Base-by-base conservation (phyloP, 2,797 vertebrate species). In the Rhinatrema bivittatum region DNA sequence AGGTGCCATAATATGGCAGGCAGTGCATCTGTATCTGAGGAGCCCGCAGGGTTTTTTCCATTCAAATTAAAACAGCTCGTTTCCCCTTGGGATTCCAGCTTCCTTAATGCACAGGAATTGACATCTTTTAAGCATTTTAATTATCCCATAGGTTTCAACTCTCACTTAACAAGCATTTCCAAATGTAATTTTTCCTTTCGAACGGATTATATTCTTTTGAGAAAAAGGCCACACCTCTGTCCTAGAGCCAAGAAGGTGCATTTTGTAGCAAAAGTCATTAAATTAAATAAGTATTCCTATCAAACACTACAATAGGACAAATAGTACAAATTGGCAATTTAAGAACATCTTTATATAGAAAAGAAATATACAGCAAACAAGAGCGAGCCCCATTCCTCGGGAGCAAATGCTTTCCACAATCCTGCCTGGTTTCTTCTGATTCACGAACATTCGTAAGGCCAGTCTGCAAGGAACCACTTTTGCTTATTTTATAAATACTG, bases 201-300 rank as follows among this genome's bases (percentile, higher is more conserved):
- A n/a, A n/a, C n/a, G n/a, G n/a, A n/a, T n/a, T n/a, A n/a, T n/a
- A n/a, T n/a, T 21, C 20, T 20, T 21, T 28, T 20, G 25, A 20
- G 19, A 38, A 16, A 38, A 15, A n/a, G 25, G 36, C 36, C 2
- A 20, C 14, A 4, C 14, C 37, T 53, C 72, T 52, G 75, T 5
- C 62, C 54, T 76, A 65, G 53, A 63, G 58, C 70, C 72, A 80
- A n/a, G 84, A 82, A 84, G 83, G 81, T 86, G 68, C 72, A 75
- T 76, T 76, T 58, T 64, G 64, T 57, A 64, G 79, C 62, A 58
- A 56, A 71, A 76, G 53, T 37, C 26, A 76, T 79, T n/a, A 68
- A 70, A 68, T 75, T 71, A 79, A 82, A 81, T 81, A 82, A 83
- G 83, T 84, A 81, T 29, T 46, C 54, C 53, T 39, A 72, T 64